A percentile compares a stretch with the other conserved stretches of the same genome.
These are phyloP conservation scores for Monochamus saltuarius DNA, from an alignment of 1,140 invertebrate species.

Conservation along the genomic window DNA sequence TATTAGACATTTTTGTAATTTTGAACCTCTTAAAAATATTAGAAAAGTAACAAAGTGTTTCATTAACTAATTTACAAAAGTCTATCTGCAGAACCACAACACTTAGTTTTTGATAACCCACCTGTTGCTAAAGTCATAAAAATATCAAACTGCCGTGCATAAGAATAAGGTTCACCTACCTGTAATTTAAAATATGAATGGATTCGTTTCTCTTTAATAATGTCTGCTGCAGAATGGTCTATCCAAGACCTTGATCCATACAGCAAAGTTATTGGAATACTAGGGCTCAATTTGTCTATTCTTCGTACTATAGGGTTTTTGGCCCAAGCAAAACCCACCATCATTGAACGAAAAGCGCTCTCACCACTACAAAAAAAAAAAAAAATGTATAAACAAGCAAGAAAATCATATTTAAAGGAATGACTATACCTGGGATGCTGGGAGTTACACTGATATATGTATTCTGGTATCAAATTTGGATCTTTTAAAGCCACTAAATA, in stretches of 20 bases:
- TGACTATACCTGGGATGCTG: slow-evolving; percentile 77
- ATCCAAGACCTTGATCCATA: slow-evolving; percentile 94
- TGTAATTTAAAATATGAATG: slow-evolving; percentile 79
- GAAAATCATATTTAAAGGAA: not conserved
- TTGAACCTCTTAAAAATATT: too few species aligned
- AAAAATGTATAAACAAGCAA: slow-evolving; percentile 7
- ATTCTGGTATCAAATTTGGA: slow-evolving; percentile 80
- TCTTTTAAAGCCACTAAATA: slow-evolving; percentile 74
- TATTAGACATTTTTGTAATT: too few species aligned
- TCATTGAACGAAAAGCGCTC: slow-evolving; percentile 89
- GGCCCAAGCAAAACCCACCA: slow-evolving; percentile 91
- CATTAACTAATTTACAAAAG: too few species aligned
- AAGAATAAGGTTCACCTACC: slow-evolving; percentile 55
- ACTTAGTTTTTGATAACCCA: too few species aligned
- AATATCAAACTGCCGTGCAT: slow-evolving; percentile 3
- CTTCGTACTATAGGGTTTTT: slow-evolving; percentile 90
- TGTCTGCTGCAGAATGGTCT: slow-evolving; percentile 78
- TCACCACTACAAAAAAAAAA: slow-evolving; percentile 77
- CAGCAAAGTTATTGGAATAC: slow-evolving; percentile 86
- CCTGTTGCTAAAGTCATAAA: too few species aligned
- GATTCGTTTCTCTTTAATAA: slow-evolving; percentile 69
- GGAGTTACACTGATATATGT: slow-evolving; percentile 96
- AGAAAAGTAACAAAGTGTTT: too few species aligned
- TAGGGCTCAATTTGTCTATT: slow-evolving; percentile 66
- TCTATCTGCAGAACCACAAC: too few species aligned